These are phyloP conservation scores for Scalopus aquaticus DNA, from an alignment of 2,113 vertebrate genomes.

Conservation along the genomic window DNA sequence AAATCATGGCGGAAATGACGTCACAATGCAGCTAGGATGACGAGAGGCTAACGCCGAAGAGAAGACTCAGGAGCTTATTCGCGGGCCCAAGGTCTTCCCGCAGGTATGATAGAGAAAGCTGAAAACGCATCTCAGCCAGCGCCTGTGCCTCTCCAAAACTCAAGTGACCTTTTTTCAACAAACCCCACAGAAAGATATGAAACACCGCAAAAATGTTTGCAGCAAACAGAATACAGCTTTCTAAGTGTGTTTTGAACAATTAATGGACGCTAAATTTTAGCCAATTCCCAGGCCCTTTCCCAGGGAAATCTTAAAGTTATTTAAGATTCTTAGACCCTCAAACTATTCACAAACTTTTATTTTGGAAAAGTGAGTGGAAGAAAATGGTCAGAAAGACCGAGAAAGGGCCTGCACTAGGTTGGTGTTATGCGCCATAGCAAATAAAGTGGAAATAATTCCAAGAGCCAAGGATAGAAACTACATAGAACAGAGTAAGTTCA, in stretches of 20 bases:
- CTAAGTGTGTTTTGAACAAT: background rate
- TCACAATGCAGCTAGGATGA: background rate
- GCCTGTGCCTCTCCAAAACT: background rate
- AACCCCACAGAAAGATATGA: too few relatives aligned
- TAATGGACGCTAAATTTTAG: background rate
- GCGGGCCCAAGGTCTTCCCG: background rate
- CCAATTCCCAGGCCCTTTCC: background rate
- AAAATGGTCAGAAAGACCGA: background rate
- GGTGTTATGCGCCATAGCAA: background rate
- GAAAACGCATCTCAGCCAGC: background rate
- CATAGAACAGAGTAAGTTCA: background rate
- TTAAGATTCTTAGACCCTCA: background rate
- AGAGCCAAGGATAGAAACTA: background rate
- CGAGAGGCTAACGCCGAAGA: background rate
- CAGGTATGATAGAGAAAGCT: background rate
- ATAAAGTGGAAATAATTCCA: background rate
- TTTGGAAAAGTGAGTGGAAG: background rate
- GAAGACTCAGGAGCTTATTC: background rate
- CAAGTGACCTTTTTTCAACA: background rate
- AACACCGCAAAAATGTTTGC: background rate
- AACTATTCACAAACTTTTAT: background rate
- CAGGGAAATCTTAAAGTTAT: background rate
- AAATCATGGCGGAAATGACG: background rate
- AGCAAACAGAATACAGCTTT: background rate
- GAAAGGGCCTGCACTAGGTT: accelerated